Conservation (phyloP, 2,113 vertebrate species). For the Anarhynchus alexandrinus region DNA sequence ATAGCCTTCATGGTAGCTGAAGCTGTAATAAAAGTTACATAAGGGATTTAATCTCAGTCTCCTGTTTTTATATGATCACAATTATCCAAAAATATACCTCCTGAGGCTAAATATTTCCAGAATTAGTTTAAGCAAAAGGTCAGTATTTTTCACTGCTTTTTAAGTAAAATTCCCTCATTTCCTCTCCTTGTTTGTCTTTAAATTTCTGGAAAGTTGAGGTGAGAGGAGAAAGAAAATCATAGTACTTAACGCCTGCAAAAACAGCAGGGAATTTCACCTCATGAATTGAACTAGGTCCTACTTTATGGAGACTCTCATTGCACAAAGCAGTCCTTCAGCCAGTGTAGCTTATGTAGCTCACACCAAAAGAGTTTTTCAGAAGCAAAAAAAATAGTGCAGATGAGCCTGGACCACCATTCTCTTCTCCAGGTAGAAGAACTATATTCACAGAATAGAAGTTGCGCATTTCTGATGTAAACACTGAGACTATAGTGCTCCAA, state of each 20-base stretch:
- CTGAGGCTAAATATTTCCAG: background rate
- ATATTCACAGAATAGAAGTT: background rate
- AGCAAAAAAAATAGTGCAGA: background rate
- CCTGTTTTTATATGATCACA: slow-evolving; percentile 8
- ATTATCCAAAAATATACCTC: slow-evolving; percentile 35
- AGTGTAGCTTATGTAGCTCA: background rate
- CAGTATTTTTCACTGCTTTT: background rate
- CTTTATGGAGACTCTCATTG: background rate
- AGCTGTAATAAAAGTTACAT: slow-evolving; percentile 36
- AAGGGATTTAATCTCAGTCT: slow-evolving; percentile 27
- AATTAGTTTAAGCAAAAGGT: background rate
- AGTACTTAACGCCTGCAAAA: background rate
- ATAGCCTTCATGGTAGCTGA: slow-evolving; percentile 11
- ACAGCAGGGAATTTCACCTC: background rate
- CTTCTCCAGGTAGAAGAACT: background rate
- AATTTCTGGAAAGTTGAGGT: background rate
- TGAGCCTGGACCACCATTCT: background rate
- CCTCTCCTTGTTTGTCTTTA: background rate
- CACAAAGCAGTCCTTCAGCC: background rate
- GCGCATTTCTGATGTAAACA: background rate
- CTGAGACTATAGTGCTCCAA: background rate
- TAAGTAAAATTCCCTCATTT: background rate
- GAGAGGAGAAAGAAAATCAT: background rate
- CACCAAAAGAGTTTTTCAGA: background rate
- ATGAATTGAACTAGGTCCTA: background rate